phyloP scores from a whole-genome alignment of 1,140 invertebrate species.

The Drosophila leontia region DNA sequence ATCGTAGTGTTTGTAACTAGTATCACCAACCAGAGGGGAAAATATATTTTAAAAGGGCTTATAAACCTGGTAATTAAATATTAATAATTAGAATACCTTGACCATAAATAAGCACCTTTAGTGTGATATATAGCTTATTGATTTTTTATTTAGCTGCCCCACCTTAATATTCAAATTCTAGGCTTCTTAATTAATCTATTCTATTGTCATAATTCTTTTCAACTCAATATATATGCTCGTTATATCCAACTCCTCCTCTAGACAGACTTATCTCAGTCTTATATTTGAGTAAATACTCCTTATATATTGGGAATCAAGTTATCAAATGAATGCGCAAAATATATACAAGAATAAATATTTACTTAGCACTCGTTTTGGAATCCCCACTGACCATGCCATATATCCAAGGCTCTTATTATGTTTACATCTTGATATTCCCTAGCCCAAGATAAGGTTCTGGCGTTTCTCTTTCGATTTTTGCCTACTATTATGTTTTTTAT shows the following conservation, averaged over 20 bases:
- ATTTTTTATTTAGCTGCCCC: background rate
- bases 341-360: constrained; percentile 25
- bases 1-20: constrained; percentile 5
- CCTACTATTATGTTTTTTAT: constrained; percentile 55
- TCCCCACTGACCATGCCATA: constrained; percentile 14
- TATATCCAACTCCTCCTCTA: background rate
- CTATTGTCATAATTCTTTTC: no score
- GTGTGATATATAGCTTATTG: background rate
- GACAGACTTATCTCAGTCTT: constrained; percentile 6
- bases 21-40: background rate
- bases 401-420: constrained; percentile 43
- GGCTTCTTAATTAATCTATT: background rate
- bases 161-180: background rate
- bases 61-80: background rate
- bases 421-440: constrained; percentile 43
- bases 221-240: background rate
- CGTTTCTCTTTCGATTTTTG: constrained; percentile 30
- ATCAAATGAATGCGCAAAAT: constrained; percentile 34
- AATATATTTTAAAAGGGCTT: background rate
- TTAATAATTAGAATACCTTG: background rate
- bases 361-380: constrained; percentile 13
- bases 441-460: constrained; percentile 33
- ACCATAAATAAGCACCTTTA: background rate
- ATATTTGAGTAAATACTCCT: constrained; percentile 2
- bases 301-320: constrained; percentile 3